Conservation (phyloP, 2,797 vertebrate species). For the Mus caroli region DNA sequence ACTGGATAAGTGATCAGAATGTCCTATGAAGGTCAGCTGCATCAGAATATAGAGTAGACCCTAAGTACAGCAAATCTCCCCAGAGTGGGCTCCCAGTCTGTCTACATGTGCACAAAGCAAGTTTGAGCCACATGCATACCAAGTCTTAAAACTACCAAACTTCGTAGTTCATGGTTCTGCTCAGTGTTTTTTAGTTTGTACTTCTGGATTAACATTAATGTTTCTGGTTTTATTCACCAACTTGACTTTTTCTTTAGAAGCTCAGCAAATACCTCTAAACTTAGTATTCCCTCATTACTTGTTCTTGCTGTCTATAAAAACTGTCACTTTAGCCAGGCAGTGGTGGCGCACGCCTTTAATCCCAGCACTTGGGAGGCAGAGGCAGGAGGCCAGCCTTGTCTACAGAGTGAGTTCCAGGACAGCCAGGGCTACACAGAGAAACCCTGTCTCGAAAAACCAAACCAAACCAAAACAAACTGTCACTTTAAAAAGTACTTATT, state of each 20-base stretch:
- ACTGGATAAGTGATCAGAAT: neutral
- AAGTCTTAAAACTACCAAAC: neutral
- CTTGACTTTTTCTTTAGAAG: conserved; percentile 19
- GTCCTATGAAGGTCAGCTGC: neutral
- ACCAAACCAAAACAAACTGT: neutral
- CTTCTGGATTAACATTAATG: neutral
- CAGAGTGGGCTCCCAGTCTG: neutral
- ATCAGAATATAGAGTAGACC: neutral
- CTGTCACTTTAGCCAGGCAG: neutral
- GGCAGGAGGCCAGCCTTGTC: too few relatives aligned
- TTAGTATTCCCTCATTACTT: neutral
- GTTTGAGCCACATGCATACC: neutral
- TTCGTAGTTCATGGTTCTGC: neutral
- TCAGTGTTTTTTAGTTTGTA: conserved; percentile 2
- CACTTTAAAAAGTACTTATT: neutral
- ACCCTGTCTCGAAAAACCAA: too few relatives aligned
- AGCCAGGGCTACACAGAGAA: too few relatives aligned
- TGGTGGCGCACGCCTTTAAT: too few relatives aligned
- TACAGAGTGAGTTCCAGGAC: too few relatives aligned
- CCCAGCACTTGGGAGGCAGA: too few relatives aligned
- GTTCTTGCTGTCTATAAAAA: neutral
- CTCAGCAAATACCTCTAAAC: neutral
- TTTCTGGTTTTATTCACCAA: neutral
- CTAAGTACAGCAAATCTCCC: neutral
- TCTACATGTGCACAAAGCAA: neutral